Percentiles rank a stretch among this genome's conserved stretches.
Evolutionary conservation across 2,888 invertebrate genomes (phyloP).

Genomic region (Lasius platythorax): DNA sequence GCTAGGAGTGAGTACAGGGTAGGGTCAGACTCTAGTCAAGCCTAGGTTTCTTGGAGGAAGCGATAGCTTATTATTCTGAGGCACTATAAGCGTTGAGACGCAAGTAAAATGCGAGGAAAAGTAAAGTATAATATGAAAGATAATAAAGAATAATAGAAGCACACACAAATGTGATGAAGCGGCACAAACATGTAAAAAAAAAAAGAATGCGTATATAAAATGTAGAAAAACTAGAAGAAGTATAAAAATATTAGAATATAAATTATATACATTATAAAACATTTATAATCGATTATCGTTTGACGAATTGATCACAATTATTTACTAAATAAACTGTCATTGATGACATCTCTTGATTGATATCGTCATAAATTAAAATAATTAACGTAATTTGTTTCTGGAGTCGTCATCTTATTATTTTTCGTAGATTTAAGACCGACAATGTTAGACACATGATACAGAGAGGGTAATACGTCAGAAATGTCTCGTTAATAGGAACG

Average conservation of each 20-base stretch:
- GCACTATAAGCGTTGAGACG: neutral
- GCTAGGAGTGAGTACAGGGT: slow-evolving; percentile 1
- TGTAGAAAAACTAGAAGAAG: neutral
- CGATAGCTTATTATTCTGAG: neutral
- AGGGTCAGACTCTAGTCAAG: slow-evolving; percentile 13
- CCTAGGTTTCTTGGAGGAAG: neutral
- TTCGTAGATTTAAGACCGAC: slow-evolving; percentile 12
- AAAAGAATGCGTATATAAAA: neutral
- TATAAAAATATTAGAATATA: neutral
- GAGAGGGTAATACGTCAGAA: slow-evolving; percentile 36
- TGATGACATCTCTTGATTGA: slow-evolving; percentile 3
- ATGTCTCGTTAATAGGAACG: slow-evolving; percentile 45
- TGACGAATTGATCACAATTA: neutral
- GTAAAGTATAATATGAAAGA: neutral
- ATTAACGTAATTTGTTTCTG: neutral
- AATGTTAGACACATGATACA: slow-evolving; percentile 26
- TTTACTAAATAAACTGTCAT: neutral
- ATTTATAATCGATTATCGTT: neutral
- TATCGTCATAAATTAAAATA: neutral
- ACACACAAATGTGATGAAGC: neutral
- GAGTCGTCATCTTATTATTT: slow-evolving; percentile 1
- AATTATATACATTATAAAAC: neutral
- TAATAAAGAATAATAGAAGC: neutral
- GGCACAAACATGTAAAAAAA: neutral
- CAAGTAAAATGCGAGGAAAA: neutral